Conservation (phyloP, 2,797 vertebrate species). For the Salmo trutta region DNA sequence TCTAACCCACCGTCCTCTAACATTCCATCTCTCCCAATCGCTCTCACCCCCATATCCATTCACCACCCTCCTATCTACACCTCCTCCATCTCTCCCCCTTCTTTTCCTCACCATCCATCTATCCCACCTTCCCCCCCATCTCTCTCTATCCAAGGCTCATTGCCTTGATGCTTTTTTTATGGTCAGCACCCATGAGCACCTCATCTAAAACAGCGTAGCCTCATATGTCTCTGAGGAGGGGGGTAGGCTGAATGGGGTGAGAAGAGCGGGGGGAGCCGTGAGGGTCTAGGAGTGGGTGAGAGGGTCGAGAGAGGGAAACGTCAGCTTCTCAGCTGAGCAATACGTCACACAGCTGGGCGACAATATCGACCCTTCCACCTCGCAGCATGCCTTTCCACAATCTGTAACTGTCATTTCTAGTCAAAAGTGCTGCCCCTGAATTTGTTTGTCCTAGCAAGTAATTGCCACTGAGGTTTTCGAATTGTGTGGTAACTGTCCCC, state of each 20-base stretch:
- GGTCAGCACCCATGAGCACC: constrained; percentile 95
- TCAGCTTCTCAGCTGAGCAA: constrained; percentile 48
- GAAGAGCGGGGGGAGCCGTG: neutral
- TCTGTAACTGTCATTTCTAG: neutral
- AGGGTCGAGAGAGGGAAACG: constrained; percentile 62
- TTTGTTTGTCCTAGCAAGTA: no score
- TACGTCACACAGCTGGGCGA: constrained; percentile 74
- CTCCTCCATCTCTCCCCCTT: constrained; percentile 56
- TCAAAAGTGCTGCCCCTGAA: neutral
- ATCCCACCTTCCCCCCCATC: constrained; percentile 10
- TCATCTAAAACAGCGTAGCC: constrained; percentile 79
- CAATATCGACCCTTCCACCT: constrained; percentile 69
- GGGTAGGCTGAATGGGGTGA: constrained; percentile 49
- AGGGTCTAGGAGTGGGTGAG: constrained; percentile 30
- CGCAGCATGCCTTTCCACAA: constrained; percentile 43
- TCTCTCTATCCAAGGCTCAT: constrained; percentile 78
- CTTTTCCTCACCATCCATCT: constrained; percentile 48
- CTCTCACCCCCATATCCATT: constrained; percentile 19
- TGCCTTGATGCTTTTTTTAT: constrained; percentile 99
- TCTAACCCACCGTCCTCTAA: constrained; percentile 31
- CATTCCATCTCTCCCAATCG: constrained; percentile 26
- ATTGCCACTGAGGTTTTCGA: no score
- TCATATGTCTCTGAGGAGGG: constrained; percentile 37
- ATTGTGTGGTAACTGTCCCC: no score
- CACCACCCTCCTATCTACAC: constrained; percentile 71